Evolutionary conservation across 2,888 invertebrate genomes (phyloP), one percentile per base, ranked within the genome.

Genomic region (Coleophora flavipennella): DNA sequence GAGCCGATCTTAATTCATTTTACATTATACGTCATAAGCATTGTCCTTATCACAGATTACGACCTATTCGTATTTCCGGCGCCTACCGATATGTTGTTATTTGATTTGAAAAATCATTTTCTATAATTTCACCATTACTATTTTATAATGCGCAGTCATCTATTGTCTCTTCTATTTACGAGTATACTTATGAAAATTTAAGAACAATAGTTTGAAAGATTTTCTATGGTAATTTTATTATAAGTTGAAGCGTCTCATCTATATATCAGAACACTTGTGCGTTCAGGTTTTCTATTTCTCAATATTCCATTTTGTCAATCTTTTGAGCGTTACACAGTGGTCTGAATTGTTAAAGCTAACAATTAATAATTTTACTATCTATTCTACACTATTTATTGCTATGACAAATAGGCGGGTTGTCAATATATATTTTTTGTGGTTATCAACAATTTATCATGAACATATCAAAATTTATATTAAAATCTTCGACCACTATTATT

Each of bases 321-420:
- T 50, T 64, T 65, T 67, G 66, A 74, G 66, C 66, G 57, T 59
- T 56, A 49, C 45, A 57, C 48, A 52, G 53, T 61, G 56, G 56
- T 64, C 53, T 62, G 67, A 61, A 55, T 61, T 62, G 65, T 62
- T 66, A 74, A 74, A 75, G 77, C 74, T 77, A 75, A 67, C 59
- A 67, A 74, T 75, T 75, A 53, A 58, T 64, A 62, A 65, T 75
- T 74, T 74, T 64, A 71, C 71, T 81, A 80, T 67, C 75, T 79
- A 80, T 67, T 75, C 78, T 81, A 80, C 61, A 56, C 67, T 81
- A 83, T 81, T 81, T 84, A 84, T 84, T 84, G 83, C 84, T 84
- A 83, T 80, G 68, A 79, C 76, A 75, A 72, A 77, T 83, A 83
- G 81, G 81, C 83, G 83, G 83, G 83, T 72, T 76, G 71, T 76